These are phyloP conservation scores for Telenomus remus DNA, from an alignment of 1,140 invertebrate genomes.

Conservation along the genomic window DNA sequence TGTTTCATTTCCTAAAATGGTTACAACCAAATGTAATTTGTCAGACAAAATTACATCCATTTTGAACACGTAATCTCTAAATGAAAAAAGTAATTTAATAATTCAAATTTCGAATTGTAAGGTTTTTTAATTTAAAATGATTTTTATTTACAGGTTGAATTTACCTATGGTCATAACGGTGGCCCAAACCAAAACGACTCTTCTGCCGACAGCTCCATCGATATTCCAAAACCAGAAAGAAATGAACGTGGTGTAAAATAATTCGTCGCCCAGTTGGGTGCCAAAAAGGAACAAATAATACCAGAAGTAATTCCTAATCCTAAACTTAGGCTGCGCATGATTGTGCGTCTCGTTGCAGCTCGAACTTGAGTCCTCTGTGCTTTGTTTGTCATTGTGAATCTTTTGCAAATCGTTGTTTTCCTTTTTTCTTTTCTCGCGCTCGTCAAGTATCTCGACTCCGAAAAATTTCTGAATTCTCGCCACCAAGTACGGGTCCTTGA, in stretches of 20 bases:
- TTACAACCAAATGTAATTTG: too few species aligned
- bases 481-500: constrained; percentile 82
- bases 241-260: constrained; percentile 91
- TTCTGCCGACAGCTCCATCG: constrained; percentile 86
- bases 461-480: constrained; percentile 84
- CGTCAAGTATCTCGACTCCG: constrained; percentile 77
- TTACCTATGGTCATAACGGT: constrained; percentile 89
- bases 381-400: constrained; percentile 19
- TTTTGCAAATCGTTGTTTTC: neutral
- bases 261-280: constrained; percentile 90
- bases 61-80: too few species aligned
- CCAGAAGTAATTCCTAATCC: constrained; percentile 87
- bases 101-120: too few species aligned
- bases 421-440: constrained; percentile 22
- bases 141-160: too few species aligned
- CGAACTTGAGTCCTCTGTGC: constrained; percentile 31
- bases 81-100: too few species aligned
- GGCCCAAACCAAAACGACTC: constrained; percentile 89
- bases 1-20: too few species aligned
- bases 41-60: too few species aligned
- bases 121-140: too few species aligned
- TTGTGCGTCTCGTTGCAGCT: constrained; percentile 30
- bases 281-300: constrained; percentile 91
- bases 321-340: constrained; percentile 65
- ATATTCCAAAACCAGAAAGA: constrained; percentile 96